Evolutionary conservation across 2,113 vertebrate species (phyloP).

Genomic region (Eira barbara): DNA sequence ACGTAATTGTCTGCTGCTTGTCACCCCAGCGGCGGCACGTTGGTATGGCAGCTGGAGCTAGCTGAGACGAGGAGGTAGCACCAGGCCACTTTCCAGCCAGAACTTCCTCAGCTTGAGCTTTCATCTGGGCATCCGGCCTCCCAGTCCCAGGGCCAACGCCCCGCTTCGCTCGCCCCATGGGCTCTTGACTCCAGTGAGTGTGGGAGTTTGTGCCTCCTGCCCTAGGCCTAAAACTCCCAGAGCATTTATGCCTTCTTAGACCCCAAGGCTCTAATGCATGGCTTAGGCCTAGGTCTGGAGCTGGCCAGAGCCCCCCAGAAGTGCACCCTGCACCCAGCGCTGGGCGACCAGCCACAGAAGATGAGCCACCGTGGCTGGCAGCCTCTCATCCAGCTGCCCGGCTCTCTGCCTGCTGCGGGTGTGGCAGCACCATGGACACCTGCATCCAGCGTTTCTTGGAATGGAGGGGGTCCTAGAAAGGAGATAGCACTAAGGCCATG

Average conservation of each 20-base stretch:
- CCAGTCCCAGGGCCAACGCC: too few species aligned
- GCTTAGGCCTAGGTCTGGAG: neutral
- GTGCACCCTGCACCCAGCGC: too few species aligned
- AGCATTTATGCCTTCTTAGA: neutral
- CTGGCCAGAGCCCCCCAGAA: neutral
- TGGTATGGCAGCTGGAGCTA: neutral
- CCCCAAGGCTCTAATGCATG: too few species aligned
- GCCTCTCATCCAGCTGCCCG: neutral
- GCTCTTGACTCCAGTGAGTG: neutral
- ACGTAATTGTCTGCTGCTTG: neutral
- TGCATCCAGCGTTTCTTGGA: conserved; percentile 40
- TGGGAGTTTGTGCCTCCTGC: neutral
- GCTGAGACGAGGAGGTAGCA: neutral
- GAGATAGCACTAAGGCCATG: neutral
- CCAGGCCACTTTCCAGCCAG: neutral
- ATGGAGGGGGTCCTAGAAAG: conserved; percentile 53
- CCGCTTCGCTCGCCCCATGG: neutral
- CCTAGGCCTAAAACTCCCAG: neutral
- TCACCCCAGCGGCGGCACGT: neutral
- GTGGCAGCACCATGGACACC: neutral
- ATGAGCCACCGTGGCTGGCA: neutral
- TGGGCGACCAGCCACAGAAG: neutral
- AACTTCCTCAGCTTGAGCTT: neutral
- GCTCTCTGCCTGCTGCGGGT: neutral
- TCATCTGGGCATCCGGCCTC: rapidly evolving